Evolutionary conservation across 2,113 vertebrate genomes (phyloP).

Genomic region (Hiodon tergisus): DNA sequence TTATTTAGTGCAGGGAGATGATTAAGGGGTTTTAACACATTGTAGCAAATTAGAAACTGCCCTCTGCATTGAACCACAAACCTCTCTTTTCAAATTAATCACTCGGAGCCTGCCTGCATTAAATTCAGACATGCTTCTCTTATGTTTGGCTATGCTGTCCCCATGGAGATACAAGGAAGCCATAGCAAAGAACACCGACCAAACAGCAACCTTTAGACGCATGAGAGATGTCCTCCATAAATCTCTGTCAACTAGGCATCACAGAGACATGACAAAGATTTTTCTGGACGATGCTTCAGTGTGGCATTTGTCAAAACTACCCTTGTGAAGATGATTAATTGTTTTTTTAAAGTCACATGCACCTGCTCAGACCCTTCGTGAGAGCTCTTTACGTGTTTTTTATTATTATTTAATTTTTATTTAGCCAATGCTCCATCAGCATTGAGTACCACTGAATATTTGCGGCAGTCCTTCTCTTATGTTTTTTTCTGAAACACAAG

Average conservation of each 20-base stretch:
- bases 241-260: constrained; percentile 5
- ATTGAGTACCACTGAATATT: no score
- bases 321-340: neutral
- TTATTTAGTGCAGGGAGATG: neutral
- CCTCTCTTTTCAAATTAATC: neutral
- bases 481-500: neutral
- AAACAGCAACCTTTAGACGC: neutral
- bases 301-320: neutral
- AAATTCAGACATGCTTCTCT: neutral
- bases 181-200: neutral
- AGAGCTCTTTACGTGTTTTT: neutral
- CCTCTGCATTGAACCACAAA: neutral
- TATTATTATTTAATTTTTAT: no score
- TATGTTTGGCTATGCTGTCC: neutral
- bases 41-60: neutral
- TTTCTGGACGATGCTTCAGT: neutral
- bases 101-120: neutral
- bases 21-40: neutral
- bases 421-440: no score
- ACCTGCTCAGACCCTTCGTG: no score
- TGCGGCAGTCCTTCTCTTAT: no score
- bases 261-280: neutral
- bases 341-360: neutral
- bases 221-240: neutral
- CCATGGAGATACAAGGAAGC: neutral